phyloP scores from a whole-genome alignment of 2,113 vertebrate species.

The Chaetodon auriga region DNA sequence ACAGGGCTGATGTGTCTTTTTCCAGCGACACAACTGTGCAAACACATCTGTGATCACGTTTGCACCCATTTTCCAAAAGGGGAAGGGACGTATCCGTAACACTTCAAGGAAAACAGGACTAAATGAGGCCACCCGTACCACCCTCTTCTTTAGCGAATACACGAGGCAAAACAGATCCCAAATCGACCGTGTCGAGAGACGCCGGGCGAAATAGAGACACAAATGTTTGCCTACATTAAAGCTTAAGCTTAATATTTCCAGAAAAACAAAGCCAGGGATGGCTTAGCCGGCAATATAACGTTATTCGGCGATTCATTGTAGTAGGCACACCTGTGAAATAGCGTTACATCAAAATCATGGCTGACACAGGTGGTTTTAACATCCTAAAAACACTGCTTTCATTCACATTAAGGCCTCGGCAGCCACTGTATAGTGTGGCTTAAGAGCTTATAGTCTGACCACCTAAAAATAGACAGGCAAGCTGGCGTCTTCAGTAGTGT shows the following conservation, averaged over 20 bases:
- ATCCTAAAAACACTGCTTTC: constrained; percentile 1
- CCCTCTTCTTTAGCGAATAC: neutral
- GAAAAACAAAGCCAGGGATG: neutral
- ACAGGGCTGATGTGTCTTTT: neutral
- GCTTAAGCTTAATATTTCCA: constrained; percentile 29
- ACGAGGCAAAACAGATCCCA: neutral
- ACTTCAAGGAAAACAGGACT: constrained; percentile 3
- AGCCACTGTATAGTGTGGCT: constrained; percentile 38
- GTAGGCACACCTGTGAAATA: constrained; percentile 59
- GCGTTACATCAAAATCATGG: neutral
- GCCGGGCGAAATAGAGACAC: neutral
- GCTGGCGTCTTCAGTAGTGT: constrained; percentile 60
- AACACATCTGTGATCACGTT: constrained; percentile 20
- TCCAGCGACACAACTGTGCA: constrained; percentile 21
- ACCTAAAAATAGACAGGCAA: constrained; percentile 73
- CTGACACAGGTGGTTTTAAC: constrained; percentile 26
- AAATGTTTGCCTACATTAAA: neutral
- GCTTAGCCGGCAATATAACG: neutral
- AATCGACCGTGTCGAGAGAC: neutral
- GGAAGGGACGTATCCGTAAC: neutral
- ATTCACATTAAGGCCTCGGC: neutral
- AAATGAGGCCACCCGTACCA: constrained; percentile 11
- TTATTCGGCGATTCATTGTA: neutral
- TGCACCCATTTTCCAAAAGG: neutral
- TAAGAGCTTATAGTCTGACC: constrained; percentile 63